Evolutionary conservation across 2,113 vertebrate species (phyloP), one percentile per base, ranked within the genome.

Genomic region (Lucifuga dentata): DNA sequence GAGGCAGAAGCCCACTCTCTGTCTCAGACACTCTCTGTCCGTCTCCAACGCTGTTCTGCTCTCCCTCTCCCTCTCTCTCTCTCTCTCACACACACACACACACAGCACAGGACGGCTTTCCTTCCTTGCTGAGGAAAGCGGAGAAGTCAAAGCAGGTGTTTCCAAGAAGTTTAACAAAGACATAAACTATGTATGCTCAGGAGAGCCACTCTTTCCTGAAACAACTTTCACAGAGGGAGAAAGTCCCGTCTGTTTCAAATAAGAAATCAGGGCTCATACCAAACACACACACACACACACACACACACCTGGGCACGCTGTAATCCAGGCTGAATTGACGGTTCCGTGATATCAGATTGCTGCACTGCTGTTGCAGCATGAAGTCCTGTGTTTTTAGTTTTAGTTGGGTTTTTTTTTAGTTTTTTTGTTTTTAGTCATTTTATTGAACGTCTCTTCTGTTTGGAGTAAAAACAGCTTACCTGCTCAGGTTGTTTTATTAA

Each of bases 1-100:
- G 23, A 86, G 29, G 0, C 78, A 88, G 85, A 92, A 93, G 94
- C 93, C 90, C 90, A 86, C 76, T 76, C 86, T 67, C 57, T 75
- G 52, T 69, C 88, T 94, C 91, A 90, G 67, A 88, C 81, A 17
- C 76, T 69, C 6, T 73, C 84, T 90, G 53, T 57, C 61, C 45
- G 33, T 76, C 69, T 79, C 79, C 40, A 50, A 19, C 45, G 32
- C 49, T 11, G 56, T 46, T 70, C 49, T 21, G 1, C 24, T 35
- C 49, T 67, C 56, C 66, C 35, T 24, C 12, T 7, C 5, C 7
- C 26, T 5, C 26, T 5, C 26, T 5, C 64, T 52, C 68, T 60
- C 59, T 39, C 49, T 38, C 70, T 53, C 39, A 41, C 43, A 55
- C 39, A 23, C 21, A 38, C 15, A 35, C 1, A 44, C 1, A 52